Evolutionary conservation across 2,113 vertebrate species (phyloP).

Genomic region (Petrocephalus zakoni): DNA sequence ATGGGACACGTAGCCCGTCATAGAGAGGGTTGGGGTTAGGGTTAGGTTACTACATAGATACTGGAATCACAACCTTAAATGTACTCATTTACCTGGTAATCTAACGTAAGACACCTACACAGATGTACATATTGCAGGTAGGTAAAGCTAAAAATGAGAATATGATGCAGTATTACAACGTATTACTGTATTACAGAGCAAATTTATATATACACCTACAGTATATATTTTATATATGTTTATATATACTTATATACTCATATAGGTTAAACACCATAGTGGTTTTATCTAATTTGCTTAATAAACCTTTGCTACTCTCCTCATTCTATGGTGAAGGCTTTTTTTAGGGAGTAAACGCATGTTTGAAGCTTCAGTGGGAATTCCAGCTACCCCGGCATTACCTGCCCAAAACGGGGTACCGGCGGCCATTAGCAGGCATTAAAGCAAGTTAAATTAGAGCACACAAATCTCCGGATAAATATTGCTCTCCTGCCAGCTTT

Average conservation of each 20-base stretch:
- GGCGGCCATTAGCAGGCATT: slow-evolving; percentile 53
- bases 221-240: no score
- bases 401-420: slow-evolving; percentile 41
- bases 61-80: background rate
- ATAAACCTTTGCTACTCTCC: no score
- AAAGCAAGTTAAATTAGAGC: slow-evolving; percentile 46
- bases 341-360: slow-evolving; percentile 49
- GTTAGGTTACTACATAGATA: slow-evolving; percentile 27
- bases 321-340: slow-evolving; percentile 36
- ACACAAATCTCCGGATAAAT: slow-evolving; percentile 51
- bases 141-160: background rate
- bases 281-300: background rate
- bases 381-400: slow-evolving; percentile 26
- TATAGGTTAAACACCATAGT: background rate
- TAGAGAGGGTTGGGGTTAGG: no score
- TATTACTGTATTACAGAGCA: background rate
- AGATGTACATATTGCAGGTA: background rate
- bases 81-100: background rate
- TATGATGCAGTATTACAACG: background rate
- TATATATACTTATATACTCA: background rate
- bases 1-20: slow-evolving; percentile 25
- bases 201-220: background rate
- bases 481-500: slow-evolving; percentile 27
- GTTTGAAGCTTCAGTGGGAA: background rate
- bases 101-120: background rate